A percentile compares a stretch with the other conserved stretches of the same genome.
Evolutionary conservation across 2,113 vertebrate species (phyloP).

Genomic region (Gila orcuttii): DNA sequence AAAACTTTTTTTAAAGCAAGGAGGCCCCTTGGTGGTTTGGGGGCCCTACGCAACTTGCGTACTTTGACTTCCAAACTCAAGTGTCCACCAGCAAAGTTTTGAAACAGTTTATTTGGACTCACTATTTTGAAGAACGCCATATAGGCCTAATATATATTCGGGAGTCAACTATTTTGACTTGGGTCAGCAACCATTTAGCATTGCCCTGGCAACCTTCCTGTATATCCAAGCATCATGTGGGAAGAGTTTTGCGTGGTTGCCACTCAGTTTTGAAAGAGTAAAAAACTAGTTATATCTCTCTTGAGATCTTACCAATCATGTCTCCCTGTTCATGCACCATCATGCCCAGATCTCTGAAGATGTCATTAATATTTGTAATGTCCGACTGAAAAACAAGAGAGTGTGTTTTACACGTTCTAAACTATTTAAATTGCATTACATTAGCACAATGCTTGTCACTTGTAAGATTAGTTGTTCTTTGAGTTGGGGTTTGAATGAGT

Average conservation of each 20-base stretch:
- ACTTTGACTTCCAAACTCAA: background rate
- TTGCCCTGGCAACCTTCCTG: background rate
- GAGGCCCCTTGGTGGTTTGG: too few relatives aligned
- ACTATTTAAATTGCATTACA: background rate
- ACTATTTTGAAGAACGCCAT: background rate
- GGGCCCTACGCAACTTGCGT: too few relatives aligned
- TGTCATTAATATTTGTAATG: slow-evolving; percentile 96
- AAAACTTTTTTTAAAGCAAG: too few relatives aligned
- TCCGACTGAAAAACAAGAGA: slow-evolving; percentile 80
- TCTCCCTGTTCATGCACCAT: slow-evolving; percentile 99
- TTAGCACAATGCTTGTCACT: background rate
- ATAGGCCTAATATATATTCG: background rate
- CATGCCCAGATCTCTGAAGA: slow-evolving; percentile 96
- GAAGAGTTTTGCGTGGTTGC: background rate
- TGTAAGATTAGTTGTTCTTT: background rate
- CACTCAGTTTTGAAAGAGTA: background rate
- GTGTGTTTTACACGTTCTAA: background rate
- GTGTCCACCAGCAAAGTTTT: background rate
- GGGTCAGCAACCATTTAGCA: background rate
- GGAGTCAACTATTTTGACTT: background rate
- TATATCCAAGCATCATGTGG: too few relatives aligned
- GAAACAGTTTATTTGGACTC: background rate
- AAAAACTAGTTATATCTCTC: background rate
- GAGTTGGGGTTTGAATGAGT: background rate
- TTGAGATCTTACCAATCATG: slow-evolving; percentile 87